Conservation (phyloP, 2,797 vertebrate genomes). For the Rhinogobio ventralis region DNA sequence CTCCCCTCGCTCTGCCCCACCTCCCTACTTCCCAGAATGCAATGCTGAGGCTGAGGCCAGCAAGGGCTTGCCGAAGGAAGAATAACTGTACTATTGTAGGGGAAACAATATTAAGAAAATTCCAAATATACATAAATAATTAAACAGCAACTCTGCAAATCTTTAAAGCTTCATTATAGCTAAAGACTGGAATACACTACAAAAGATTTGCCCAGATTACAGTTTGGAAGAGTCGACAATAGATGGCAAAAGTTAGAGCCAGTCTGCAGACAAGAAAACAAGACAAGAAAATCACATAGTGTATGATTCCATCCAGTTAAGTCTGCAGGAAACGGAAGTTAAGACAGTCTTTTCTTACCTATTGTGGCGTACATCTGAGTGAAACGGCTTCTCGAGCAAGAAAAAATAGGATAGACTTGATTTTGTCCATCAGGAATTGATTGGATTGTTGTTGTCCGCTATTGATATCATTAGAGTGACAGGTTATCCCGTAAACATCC, state of each 20-base stretch:
- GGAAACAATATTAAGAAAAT: constrained; percentile 1
- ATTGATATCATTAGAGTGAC: not conserved
- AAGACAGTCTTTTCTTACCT: too few species aligned
- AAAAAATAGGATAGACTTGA: not conserved
- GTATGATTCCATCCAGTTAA: not conserved
- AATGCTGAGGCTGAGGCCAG: constrained; percentile 23
- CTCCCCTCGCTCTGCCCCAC: constrained; percentile 28
- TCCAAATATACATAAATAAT: not conserved
- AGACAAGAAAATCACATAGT: not conserved
- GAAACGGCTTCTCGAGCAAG: not conserved
- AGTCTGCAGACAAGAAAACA: not conserved
- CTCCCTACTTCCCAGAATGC: constrained; percentile 47
- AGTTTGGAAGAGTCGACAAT: not conserved
- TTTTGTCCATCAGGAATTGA: not conserved
- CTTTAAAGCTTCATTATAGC: not conserved
- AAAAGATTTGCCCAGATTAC: not conserved
- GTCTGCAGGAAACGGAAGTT: too few species aligned
- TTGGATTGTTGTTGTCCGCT: not conserved
- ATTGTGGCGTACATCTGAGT: not conserved
- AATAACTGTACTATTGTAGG: constrained; percentile 72
- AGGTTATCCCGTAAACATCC: not conserved
- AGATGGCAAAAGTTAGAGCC: not conserved
- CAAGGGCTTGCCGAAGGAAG: constrained; percentile 45
- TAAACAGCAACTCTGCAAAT: not conserved
- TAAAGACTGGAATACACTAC: not conserved